A percentile compares a stretch with the other conserved stretches of the same genome.
Evolutionary conservation across 1,140 invertebrate genomes (phyloP).

Genomic region (Oryzaephilus surinamensis): DNA sequence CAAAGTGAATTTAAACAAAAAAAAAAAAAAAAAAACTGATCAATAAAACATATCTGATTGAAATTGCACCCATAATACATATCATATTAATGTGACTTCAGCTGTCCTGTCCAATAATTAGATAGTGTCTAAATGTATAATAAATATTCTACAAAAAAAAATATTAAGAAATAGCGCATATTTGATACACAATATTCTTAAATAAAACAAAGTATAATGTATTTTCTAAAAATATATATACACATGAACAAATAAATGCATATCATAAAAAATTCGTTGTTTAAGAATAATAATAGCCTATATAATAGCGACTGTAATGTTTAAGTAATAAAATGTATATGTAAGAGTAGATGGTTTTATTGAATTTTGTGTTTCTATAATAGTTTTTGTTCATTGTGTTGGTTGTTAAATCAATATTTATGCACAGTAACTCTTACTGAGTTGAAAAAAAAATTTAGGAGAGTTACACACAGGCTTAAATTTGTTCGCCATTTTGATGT

Average conservation of each 20-base stretch:
- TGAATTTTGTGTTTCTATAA: no score
- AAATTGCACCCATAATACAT: constrained; percentile 31
- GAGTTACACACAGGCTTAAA: constrained; percentile 27
- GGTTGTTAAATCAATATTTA: constrained; percentile 6
- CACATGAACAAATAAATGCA: constrained; percentile 14
- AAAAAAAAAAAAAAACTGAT: constrained; percentile 1
- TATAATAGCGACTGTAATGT: constrained; percentile 3
- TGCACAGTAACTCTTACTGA: constrained; percentile 15
- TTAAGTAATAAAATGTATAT: constrained; percentile 3
- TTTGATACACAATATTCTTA: constrained; percentile 24
- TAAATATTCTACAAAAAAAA: no score
- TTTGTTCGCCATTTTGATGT: constrained; percentile 32
- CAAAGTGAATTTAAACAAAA: constrained; percentile 7
- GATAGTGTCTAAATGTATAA: constrained; percentile 21
- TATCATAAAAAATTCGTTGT: constrained; percentile 11
- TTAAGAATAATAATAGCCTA: constrained; percentile 6
- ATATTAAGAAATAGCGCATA: constrained; percentile 16
- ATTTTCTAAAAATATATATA: constrained; percentile 31
- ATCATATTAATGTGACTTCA: constrained; percentile 32
- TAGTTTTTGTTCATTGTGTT: no score
- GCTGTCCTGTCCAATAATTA: constrained; percentile 35
- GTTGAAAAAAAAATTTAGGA: no score
- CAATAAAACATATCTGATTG: constrained; percentile 11
- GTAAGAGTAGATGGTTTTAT: constrained; percentile 3
- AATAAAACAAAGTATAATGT: no score